Base-by-base conservation (phyloP, 2,888 invertebrate genomes). In the Smittia sp. region DNA sequence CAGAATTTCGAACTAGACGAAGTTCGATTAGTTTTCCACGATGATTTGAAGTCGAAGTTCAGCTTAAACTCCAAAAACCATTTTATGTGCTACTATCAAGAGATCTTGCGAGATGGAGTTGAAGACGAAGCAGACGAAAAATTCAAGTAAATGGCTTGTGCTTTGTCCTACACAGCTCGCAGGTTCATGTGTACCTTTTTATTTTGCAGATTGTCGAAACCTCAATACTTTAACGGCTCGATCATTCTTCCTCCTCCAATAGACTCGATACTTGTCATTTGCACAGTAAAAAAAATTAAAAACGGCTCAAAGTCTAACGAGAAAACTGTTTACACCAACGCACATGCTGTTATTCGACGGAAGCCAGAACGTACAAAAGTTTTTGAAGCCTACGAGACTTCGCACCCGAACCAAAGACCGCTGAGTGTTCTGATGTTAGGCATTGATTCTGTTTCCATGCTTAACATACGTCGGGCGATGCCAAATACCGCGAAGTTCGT, bases 401-500 rank as follows among this genome's bases (percentile, higher is more conserved):
- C 3, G 39, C 18, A 58, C 18, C 20, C 18, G 41, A 68, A 0
- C 3, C 72, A 75, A 13, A 77, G 79, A 20, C 83, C 83, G 52
- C 81, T 89, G 18, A 91, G 89, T 79, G 87, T 96, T 0, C 81
- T 95, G 38, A 84, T 94, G 79, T 80, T 96, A 18, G 95, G 94
- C 41, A 89, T 96, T 77, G 94, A 95, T 79, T 92, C 93, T 63
- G 89, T 95, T 77, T 94, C 95, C 0, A 82, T 93, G 73, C 83
- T 91, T 58, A 92, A 94, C 79, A 86, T 93, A 74, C 85, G 88
- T 18, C 85, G 92, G 68, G 88, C 90, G 7, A 89, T 95, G 88
- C 89, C 90, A 0, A 85, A 86, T 78, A 93, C 93, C 0, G 84
- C 86, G 1, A 82, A 85, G 15, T 89, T 88, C 79, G 83, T 96